Evolutionary conservation across 2,797 vertebrate species (phyloP).

Genomic region (Erethizon dorsatum): DNA sequence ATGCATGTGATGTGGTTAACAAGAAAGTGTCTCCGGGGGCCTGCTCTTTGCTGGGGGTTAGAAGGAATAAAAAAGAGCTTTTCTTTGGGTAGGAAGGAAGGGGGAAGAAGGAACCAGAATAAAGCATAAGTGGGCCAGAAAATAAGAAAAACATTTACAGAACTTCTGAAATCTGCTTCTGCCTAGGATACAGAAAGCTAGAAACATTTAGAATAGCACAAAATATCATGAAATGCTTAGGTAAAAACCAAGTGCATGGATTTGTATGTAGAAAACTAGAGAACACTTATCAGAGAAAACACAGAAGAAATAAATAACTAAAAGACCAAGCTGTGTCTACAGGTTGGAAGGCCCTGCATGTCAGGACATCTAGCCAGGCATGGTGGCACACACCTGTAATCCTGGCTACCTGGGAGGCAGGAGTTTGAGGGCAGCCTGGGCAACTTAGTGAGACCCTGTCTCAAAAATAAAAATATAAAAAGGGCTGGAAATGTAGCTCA

Average conservation of each 20-base stretch:
- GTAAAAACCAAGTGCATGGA: neutral
- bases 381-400: neutral
- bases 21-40: neutral
- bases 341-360: neutral
- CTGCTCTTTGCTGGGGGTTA: neutral
- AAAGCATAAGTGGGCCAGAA: neutral
- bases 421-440: neutral
- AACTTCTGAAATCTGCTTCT: neutral
- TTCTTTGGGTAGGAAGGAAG: neutral
- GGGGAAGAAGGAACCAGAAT: neutral
- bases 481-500: neutral
- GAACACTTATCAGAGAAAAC: neutral
- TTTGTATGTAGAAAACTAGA: neutral
- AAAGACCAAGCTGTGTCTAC: neutral
- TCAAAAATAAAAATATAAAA: neutral
- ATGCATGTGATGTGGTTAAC: neutral
- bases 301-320: neutral
- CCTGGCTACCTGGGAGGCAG: neutral
- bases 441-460: neutral
- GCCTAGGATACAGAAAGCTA: neutral
- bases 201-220: neutral
- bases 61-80: neutral
- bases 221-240: neutral
- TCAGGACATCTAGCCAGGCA: neutral
- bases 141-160: neutral